Evolutionary conservation across 2,113 vertebrate genomes (phyloP).

Genomic region (Pterocles orientalis): DNA sequence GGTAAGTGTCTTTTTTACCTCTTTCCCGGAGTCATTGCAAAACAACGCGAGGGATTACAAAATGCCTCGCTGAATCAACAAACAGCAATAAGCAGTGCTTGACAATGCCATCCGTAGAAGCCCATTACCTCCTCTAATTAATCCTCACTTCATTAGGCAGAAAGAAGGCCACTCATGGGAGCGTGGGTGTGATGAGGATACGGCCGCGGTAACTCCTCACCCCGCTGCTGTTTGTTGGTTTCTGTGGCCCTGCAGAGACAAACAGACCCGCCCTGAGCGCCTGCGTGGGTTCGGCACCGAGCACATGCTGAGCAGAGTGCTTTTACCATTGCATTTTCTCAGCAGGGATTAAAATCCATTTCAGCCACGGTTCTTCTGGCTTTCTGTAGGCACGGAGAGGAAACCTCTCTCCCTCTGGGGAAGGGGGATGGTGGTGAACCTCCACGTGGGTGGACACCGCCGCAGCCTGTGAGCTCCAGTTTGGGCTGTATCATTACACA

Average conservation of each 20-base stretch:
- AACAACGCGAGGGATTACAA: not conserved
- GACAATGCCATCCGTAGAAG: not conserved
- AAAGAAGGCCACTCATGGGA: not conserved
- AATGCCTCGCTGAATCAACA: not conserved
- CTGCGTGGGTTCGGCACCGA: not conserved
- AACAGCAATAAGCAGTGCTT: not conserved
- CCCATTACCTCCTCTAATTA: conserved; percentile 49
- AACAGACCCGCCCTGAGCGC: conserved; percentile 21
- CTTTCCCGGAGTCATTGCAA: not conserved
- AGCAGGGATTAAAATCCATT: not conserved
- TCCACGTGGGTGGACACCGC: not conserved
- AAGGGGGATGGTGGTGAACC: not conserved
- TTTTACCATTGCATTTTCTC: not conserved
- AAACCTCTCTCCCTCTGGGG: not conserved
- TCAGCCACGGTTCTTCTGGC: not conserved
- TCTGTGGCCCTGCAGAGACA: not conserved
- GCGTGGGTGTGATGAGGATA: conserved; percentile 13
- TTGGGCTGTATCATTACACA: not conserved
- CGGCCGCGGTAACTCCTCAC: not conserved
- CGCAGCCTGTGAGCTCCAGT: not conserved
- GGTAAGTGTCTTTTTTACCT: not conserved
- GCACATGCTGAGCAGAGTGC: not conserved
- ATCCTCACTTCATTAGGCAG: conserved; percentile 17
- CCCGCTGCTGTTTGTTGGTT: not conserved
- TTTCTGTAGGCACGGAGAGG: not conserved